phyloP scores from a whole-genome alignment of 2,888 invertebrate species.

The Macaria liturata region DNA sequence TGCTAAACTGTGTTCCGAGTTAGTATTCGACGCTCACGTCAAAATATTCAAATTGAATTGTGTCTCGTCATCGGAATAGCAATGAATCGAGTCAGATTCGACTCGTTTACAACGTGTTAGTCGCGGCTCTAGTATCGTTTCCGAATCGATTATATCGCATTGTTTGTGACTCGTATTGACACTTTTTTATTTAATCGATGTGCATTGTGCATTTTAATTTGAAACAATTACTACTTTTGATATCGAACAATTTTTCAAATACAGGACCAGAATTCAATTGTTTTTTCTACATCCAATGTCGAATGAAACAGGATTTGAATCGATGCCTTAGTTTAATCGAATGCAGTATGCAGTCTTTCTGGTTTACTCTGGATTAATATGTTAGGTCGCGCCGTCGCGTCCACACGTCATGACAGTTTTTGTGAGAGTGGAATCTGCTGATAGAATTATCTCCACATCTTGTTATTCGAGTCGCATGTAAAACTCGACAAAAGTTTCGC shows the following conservation, averaged over 20 bases:
- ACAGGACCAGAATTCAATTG: no score
- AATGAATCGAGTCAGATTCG: constrained; percentile 52
- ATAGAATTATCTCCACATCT: constrained; percentile 11
- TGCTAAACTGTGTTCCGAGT: constrained; percentile 68
- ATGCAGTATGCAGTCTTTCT: constrained; percentile 27
- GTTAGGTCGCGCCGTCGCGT: constrained; percentile 37
- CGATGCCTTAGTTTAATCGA: constrained; percentile 1
- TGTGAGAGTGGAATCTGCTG: constrained; percentile 13
- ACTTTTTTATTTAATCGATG: constrained; percentile 42
- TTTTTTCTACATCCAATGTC: no score
- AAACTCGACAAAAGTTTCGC: constrained; percentile 22
- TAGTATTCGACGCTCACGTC: constrained; percentile 67
- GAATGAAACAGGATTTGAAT: no score
- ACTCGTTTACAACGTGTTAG: constrained; percentile 61
- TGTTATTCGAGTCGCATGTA: constrained; percentile 12
- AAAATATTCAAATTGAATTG: constrained; percentile 78
- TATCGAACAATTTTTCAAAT: no score
- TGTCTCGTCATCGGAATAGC: constrained; percentile 65
- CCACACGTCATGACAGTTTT: constrained; percentile 28
- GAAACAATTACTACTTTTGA: no score
- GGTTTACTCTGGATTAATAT: constrained; percentile 37
- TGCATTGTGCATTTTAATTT: constrained; percentile 38
- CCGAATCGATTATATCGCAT: constrained; percentile 54
- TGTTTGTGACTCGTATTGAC: constrained; percentile 50
- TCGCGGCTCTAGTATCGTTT: constrained; percentile 51